Conservation (phyloP, 2,888 invertebrate species). For the Tenthredo mesomela region DNA sequence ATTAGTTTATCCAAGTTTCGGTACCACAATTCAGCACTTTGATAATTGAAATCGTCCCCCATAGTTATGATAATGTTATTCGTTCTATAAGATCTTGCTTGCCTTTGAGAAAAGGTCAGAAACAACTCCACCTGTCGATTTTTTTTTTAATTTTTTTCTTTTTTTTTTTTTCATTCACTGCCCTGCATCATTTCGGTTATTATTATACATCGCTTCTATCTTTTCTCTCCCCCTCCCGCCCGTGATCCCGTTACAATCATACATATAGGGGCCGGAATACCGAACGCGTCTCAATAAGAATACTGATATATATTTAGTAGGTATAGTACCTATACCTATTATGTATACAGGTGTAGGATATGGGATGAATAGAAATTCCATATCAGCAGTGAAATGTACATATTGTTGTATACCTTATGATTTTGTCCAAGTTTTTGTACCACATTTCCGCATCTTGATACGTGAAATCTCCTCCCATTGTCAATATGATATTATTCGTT, state of each 20-base stretch:
- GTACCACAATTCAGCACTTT: constrained; percentile 88
- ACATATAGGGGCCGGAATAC: not conserved
- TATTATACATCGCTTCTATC: not conserved
- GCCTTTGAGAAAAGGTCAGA: constrained; percentile 79
- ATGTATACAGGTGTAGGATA: not conserved
- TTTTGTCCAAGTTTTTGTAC: constrained; percentile 91
- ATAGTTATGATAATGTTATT: constrained; percentile 93
- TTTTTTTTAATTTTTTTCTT: not conserved
- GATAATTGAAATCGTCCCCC: constrained; percentile 96
- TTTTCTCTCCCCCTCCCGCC: not conserved
- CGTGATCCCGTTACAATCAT: not conserved
- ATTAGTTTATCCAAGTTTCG: constrained; percentile 94
- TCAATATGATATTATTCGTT: constrained; percentile 88
- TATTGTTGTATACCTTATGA: constrained; percentile 83
- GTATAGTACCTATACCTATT: too few relatives aligned
- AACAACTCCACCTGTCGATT: constrained; percentile 81
- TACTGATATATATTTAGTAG: too few relatives aligned
- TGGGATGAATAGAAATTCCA: not conserved
- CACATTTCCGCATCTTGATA: constrained; percentile 90
- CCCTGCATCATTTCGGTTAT: not conserved
- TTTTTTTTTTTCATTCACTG: not conserved
- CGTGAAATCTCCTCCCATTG: constrained; percentile 96
- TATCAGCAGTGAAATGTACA: not conserved
- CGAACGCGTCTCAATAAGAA: not conserved
- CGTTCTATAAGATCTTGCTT: constrained; percentile 81